Base-by-base conservation (phyloP, 2,113 vertebrate genomes). In the Ariopsis seemanni region DNA sequence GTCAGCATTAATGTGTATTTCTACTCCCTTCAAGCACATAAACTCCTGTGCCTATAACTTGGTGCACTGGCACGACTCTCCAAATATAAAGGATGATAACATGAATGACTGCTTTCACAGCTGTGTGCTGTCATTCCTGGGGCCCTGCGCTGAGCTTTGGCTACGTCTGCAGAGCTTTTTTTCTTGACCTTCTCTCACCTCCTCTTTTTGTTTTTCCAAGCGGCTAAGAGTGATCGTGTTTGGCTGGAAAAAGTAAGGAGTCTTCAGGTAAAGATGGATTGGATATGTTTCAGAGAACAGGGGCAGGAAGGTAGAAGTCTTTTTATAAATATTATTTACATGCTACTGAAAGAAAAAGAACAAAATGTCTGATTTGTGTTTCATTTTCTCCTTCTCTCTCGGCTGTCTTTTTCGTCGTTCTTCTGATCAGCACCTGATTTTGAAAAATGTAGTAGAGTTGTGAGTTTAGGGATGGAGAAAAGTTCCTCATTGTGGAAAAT, bases 311-410 rank as follows among this genome's bases (percentile, higher is more conserved):
- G 87, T 53, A 5, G 48, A 75, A 5, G 42, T 50, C 53, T 17
- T 89, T 69, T 78, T 89, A 2, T 84, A 52, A 77, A 53, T 25
- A 53, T 77, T 52, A 53, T 11, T 48, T 52, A 53, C 22, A n/a
- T n/a, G 74, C 74, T 77, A 77, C 74, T 77, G 92, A 94, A 94
- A 93, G 93, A 89, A 42, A 93, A 92, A 91, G 86, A 92, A 93
- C 93, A 86, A 93, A 93, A 91, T 58, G 89, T 90, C 88, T 90
- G 89, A 89, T 93, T 94, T 92, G 90, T 89, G 89, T 92, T 92
- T 62, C 62, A 89, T 91, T 90, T 87, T 75, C 52, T 60, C 82
- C 42, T 42, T 42, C 42, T 42, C 42, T 42, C 42, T 42, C 4
- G 42, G 42, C 20, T 62, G n/a, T 22, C 58, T 79, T 87, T 52